Evolutionary conservation across 2,113 vertebrate genomes (phyloP).

Genomic region (Barbus barbus): DNA sequence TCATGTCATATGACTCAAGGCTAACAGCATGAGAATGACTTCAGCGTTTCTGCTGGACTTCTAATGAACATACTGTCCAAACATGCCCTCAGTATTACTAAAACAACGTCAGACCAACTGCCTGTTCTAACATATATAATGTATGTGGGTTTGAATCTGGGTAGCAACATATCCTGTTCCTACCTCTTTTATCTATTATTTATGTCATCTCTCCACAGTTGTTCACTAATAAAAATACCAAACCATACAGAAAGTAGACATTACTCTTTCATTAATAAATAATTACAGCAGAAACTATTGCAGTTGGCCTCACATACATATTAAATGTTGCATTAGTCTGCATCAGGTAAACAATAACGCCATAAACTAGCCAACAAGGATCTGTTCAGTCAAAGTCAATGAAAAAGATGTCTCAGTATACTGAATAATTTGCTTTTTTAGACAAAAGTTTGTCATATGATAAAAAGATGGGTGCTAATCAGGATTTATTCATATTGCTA

Average conservation of each 20-base stretch:
- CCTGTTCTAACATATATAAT: no score
- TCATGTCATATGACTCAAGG: constrained; percentile 24
- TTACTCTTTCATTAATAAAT: not conserved
- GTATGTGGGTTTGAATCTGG: no score
- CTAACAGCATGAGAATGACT: not conserved
- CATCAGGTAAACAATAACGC: not conserved
- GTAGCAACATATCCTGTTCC: not conserved
- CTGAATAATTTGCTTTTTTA: no score
- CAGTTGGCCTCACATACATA: not conserved
- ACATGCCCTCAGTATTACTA: not conserved
- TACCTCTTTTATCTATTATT: not conserved
- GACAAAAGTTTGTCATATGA: not conserved
- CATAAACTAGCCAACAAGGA: no score
- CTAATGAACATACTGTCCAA: not conserved
- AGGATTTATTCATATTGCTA: no score
- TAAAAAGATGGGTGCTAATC: not conserved
- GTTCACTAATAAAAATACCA: not conserved
- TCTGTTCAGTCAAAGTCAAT: no score
- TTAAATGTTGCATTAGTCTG: not conserved
- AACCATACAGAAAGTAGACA: not conserved
- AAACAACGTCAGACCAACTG: not conserved
- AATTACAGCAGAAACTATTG: not conserved
- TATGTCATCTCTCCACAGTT: not conserved
- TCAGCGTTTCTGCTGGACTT: no score
- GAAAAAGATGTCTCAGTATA: no score